Conservation (phyloP, 2,888 invertebrate genomes). For the Aquatica leii region DNA sequence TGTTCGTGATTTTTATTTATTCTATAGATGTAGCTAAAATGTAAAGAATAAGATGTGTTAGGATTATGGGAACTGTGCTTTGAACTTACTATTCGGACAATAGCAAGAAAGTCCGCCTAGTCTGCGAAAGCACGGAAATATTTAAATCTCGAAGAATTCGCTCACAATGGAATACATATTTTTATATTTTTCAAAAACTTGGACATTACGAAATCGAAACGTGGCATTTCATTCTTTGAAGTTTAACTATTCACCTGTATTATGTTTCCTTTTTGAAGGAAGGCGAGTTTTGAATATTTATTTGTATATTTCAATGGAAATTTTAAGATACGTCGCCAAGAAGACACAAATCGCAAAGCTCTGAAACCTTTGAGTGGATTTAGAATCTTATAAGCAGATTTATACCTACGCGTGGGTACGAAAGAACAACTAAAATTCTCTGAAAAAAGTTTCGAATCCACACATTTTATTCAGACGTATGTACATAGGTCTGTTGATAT, state of each 20-base stretch:
- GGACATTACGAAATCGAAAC: constrained; percentile 35
- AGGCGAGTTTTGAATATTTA: constrained; percentile 27
- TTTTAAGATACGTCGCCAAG: background rate
- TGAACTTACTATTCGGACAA: constrained; percentile 40
- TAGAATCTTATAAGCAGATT: background rate
- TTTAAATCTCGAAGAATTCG: constrained; percentile 49
- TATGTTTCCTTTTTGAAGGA: constrained; percentile 14
- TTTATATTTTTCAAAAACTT: constrained; percentile 51
- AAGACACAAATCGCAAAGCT: background rate
- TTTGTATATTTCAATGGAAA: constrained; percentile 23
- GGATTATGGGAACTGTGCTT: constrained; percentile 40
- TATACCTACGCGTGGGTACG: no score
- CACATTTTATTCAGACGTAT: no score
- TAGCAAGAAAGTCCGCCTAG: constrained; percentile 41
- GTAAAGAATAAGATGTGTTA: constrained; percentile 38
- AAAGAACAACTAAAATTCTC: no score
- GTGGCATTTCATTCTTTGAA: constrained; percentile 32
- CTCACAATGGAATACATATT: constrained; percentile 55
- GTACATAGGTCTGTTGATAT: no score
- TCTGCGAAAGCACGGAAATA: constrained; percentile 47
- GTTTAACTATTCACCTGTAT: constrained; percentile 18
- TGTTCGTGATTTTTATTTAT: constrained; percentile 38
- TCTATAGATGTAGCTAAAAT: constrained; percentile 42
- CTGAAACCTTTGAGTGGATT: constrained; percentile 14
- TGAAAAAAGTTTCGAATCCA: no score